Percentiles rank a stretch among this genome's conserved stretches.
phyloP scores from a whole-genome alignment of 2,113 vertebrate species.

The Eclectus roratus region DNA sequence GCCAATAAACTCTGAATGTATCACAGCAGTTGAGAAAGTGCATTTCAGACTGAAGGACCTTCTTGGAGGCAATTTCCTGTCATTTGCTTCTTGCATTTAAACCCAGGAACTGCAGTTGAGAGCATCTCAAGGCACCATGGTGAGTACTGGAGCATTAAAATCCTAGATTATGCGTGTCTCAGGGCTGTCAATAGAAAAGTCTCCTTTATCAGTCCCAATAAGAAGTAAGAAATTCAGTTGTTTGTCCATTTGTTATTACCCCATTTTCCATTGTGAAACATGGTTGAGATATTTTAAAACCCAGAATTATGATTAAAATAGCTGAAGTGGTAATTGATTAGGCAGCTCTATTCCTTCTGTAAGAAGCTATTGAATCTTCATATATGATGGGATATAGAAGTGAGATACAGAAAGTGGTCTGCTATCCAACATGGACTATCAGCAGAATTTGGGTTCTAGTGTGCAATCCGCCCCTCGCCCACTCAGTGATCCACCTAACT shows the following conservation, averaged over 20 bases:
- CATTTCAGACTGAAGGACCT: neutral
- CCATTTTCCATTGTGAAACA: neutral
- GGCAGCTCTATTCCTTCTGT: neutral
- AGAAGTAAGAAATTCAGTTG: neutral
- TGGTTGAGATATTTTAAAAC: neutral
- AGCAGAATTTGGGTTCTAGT: neutral
- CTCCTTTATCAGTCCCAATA: neutral
- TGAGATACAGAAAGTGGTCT: neutral
- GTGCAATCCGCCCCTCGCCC: neutral
- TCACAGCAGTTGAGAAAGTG: neutral
- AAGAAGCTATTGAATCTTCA: neutral
- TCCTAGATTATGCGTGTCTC: neutral
- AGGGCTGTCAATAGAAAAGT: neutral
- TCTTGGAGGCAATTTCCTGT: neutral
- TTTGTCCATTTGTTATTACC: neutral
- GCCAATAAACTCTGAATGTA: neutral
- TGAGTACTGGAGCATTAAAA: neutral
- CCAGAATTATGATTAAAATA: neutral
- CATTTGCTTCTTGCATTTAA: neutral
- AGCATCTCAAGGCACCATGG: neutral
- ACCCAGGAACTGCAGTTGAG: neutral
- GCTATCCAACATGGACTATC: rapidly evolving
- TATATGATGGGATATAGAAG: neutral
- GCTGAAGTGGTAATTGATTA: neutral
- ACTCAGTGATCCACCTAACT: rapidly evolving